Evolutionary conservation across 2,113 vertebrate genomes (phyloP).

Genomic region (Brachyistius frenatus): DNA sequence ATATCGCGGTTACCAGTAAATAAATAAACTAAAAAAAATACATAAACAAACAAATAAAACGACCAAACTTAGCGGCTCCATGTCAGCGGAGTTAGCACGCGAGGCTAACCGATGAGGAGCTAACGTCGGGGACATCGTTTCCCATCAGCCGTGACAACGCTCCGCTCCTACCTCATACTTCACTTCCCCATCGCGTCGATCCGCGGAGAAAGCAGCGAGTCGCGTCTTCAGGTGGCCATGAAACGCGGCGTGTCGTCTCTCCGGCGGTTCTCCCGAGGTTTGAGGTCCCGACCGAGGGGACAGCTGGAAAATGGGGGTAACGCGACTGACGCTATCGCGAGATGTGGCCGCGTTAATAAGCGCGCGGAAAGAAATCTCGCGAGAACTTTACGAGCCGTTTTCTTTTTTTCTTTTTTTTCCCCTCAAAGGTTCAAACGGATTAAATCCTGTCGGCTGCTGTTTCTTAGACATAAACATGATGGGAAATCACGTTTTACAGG

Average conservation of each 20-base stretch:
- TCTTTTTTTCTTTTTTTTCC: neutral
- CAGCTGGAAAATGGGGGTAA: constrained; percentile 82
- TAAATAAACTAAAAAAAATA: neutral
- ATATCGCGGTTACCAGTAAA: neutral
- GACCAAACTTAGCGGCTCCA: neutral
- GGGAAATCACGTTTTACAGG: no score
- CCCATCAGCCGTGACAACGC: constrained; percentile 48
- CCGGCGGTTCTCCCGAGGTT: constrained; percentile 43
- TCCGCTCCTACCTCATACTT: constrained; percentile 76
- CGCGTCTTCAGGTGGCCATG: constrained; percentile 26
- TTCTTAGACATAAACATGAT: no score
- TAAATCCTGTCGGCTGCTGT: no score
- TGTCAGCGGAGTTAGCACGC: constrained; percentile 45
- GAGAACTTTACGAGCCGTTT: neutral
- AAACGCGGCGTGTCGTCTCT: neutral
- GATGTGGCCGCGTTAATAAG: accelerated
- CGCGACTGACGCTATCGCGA: constrained; percentile 64
- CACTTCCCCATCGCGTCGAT: constrained; percentile 49
- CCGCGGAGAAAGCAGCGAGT: constrained; percentile 4
- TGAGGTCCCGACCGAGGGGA: constrained; percentile 71
- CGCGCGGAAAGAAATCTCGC: constrained; percentile 1
- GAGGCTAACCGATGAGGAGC: constrained; percentile 62
- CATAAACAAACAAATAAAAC: neutral
- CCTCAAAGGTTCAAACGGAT: no score
- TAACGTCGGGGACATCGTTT: constrained; percentile 75